These are phyloP conservation scores for Lasioglossum figueresi DNA, from an alignment of 2,888 invertebrate species.

Conservation along the genomic window DNA sequence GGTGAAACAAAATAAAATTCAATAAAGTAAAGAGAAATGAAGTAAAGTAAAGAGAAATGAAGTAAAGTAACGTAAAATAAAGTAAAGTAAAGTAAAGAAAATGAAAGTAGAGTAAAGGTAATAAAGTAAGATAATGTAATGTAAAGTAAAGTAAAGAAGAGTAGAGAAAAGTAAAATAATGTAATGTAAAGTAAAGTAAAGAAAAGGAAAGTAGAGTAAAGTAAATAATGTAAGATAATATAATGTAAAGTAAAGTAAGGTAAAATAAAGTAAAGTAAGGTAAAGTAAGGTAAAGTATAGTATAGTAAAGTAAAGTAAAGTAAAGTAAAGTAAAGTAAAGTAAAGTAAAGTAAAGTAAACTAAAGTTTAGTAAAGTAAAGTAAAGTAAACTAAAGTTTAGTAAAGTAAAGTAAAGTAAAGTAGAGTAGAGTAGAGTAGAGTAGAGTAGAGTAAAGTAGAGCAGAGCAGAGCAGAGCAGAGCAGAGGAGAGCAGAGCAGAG, in stretches of 20 bases:
- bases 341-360: neutral
- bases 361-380: too few species aligned
- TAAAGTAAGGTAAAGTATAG: too few species aligned
- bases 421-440: neutral
- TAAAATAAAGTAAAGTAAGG: too few species aligned
- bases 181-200: too few species aligned
- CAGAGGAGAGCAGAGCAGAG: neutral
- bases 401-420: neutral
- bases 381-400: neutral
- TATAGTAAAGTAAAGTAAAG: neutral
- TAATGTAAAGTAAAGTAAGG: neutral
- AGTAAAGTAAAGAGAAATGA: neutral
- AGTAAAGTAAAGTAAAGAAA: neutral
- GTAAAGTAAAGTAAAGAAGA: neutral
- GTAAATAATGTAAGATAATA: neutral
- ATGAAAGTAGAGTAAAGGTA: neutral
- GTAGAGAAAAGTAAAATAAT: neutral
- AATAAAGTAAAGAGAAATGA: neutral
- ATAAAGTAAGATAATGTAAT: neutral
- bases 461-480: accelerated
- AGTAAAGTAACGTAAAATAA: neutral
- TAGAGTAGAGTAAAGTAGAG: neutral
- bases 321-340: neutral
- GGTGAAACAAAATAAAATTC: neutral
- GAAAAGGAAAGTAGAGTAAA: neutral